These are phyloP conservation scores for Stenchaetothrips biformis DNA, from an alignment of 2,888 invertebrate species.

Conservation along the genomic window DNA sequence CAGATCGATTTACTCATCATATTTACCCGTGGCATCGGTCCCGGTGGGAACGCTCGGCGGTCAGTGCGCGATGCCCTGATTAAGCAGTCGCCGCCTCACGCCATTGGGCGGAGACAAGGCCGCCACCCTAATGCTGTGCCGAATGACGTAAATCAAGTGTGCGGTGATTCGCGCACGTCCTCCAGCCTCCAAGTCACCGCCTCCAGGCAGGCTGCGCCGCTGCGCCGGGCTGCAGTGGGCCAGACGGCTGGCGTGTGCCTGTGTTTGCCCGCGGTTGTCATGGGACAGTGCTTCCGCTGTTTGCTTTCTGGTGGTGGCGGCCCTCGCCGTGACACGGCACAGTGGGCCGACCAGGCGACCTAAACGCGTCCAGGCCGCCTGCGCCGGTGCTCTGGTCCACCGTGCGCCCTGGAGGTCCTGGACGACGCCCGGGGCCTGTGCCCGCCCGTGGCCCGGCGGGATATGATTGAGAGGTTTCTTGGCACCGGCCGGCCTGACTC, in stretches of 20 bases:
- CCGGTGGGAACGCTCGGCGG: not conserved
- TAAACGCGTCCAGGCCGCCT: not conserved
- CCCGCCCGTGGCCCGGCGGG: not conserved
- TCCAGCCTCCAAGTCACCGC: not conserved
- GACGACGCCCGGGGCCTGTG: not conserved
- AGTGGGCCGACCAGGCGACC: too few species aligned
- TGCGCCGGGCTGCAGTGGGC: too few species aligned
- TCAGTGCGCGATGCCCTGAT: not conserved
- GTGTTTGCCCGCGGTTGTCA: not conserved
- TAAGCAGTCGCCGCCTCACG: not conserved
- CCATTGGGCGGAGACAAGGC: not conserved
- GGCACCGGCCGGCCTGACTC: not conserved
- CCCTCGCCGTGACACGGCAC: too few species aligned
- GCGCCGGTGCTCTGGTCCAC: not conserved
- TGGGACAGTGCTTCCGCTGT: not conserved
- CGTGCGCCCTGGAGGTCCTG: not conserved
- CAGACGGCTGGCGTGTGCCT: not conserved
- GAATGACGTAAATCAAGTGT: constrained; percentile 12
- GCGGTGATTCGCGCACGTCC: not conserved
- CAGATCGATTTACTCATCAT: constrained; percentile 14
- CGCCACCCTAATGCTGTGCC: not conserved
- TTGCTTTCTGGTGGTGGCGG: not conserved
- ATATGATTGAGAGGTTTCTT: constrained; percentile 6
- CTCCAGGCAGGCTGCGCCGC: not conserved
- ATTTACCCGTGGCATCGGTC: not conserved